These are phyloP conservation scores for Ectropis grisescens DNA, from an alignment of 1,140 invertebrate genomes.

Conservation along the genomic window DNA sequence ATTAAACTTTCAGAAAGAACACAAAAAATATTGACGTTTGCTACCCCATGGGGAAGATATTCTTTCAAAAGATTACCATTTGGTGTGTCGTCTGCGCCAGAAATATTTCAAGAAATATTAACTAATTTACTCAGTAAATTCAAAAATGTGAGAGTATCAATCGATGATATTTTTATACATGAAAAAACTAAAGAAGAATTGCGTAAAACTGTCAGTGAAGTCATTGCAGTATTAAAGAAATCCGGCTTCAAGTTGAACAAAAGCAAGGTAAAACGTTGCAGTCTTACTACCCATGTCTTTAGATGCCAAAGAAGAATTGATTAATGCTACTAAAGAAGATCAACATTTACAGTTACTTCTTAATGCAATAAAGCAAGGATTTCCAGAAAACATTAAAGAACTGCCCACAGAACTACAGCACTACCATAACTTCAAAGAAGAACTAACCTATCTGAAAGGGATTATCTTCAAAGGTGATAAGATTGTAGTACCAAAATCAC, in stretches of 20 bases:
- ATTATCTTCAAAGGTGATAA: not conserved
- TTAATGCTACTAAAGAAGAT: constrained; percentile 4
- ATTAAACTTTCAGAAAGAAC: constrained; percentile 11
- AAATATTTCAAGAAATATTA: constrained; percentile 11
- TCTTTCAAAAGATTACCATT: constrained; percentile 11
- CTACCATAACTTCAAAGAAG: constrained; percentile 2
- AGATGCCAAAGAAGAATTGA: constrained; percentile 7
- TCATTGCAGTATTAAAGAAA: constrained; percentile 5
- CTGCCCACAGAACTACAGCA: constrained; percentile 6
- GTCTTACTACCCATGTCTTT: constrained; percentile 3
- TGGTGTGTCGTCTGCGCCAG: constrained; percentile 12
- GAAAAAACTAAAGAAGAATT: constrained; percentile 7
- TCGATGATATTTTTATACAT: constrained; percentile 7
- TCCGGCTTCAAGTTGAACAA: constrained; percentile 12
- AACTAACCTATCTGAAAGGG: not conserved
- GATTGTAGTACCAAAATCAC: too few species aligned
- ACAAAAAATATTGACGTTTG: constrained; percentile 12
- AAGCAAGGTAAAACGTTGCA: constrained; percentile 5
- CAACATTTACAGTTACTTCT: constrained; percentile 4
- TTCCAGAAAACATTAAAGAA: constrained; percentile 7
- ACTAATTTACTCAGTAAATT: constrained; percentile 7
- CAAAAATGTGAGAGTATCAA: constrained; percentile 11
- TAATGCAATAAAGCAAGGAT: constrained; percentile 8
- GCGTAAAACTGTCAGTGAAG: constrained; percentile 5
- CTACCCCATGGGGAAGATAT: constrained; percentile 13